Evolutionary conservation across 2,113 vertebrate genomes (phyloP), one percentile per base, ranked within the genome.

Genomic region (Strix aluco): DNA sequence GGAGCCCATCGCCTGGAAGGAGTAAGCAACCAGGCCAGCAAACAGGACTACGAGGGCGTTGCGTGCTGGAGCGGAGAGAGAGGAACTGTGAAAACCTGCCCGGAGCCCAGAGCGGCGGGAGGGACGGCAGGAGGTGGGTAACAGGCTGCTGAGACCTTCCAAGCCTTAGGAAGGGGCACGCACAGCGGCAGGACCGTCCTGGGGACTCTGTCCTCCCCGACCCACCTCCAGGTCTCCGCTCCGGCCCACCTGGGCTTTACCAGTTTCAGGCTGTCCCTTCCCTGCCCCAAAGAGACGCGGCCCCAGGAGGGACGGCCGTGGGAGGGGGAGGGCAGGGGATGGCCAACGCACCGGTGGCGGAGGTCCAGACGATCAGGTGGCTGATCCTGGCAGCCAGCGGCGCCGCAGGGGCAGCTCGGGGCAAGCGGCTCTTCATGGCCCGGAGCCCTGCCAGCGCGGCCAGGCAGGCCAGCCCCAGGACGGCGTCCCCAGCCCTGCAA

Each of bases 31-130:
- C n/a, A 98, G 86, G 51, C 99, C 97, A 2, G 99, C 99, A 20
- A 96, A 98, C n/a, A 99, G 94, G 40, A 99, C 99, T 13, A 99
- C 98, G 14, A 99, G 96, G 13, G 99, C 99, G 0, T 99, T 99
- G 21, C 99, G 98, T 80, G 99, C 97, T 97, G 75, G 51, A 32
- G 73, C 0, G 5, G 38, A 89, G 71, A 94, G 71, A 94, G 12
- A 86, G n/a, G n/a, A 21, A 8, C 5, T 0, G 0, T 86, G 63
- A 90, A 62, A 36, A 51, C 7, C 7, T 36, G 83, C 80, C 54
- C 0, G 0, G 46, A 54, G 59, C 44, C 46, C 63, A 7, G 40
- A 21, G 34, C 5, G 5, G 79, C 1, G 0, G 59, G 57, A 58
- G 51, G 23, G 51, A 57, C 1, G 3, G 9, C 40, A 44, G 70